Base-by-base conservation (phyloP, 2,888 invertebrate genomes). In the Lepidonotus clava region DNA sequence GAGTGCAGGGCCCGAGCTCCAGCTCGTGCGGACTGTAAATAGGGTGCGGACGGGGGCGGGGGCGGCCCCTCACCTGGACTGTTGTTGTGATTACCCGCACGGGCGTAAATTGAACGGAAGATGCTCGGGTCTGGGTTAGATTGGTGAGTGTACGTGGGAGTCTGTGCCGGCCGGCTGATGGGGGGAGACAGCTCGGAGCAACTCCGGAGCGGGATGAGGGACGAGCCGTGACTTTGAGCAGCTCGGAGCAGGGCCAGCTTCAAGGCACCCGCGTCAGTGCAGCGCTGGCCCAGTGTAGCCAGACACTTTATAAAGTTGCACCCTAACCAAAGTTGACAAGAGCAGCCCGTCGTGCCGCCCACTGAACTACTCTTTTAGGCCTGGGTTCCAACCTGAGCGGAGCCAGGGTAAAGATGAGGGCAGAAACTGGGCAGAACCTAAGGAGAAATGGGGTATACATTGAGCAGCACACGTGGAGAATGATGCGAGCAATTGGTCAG, bases 41-140 rank as follows among this genome's bases (percentile, higher is more conserved):
- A 2, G 28, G 61, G 4, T 11, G 56, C 5, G 61, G 28, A 61
- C 2, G 61, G 61, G 61, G 24, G 24, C 11, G 56, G n/a, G n/a
- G 14, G 24, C 11, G 61, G 24, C n/a, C 61, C 11, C 1, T 24
- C 61, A 61, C 61, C 61, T 61, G 61, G 24, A n/a, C 28, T 61
- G 61, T 61, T 61, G 61, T 61, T 61, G 61, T 61, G 61, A 61
- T 61, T 61, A 61, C n/a, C 11, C 46, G 28, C 28, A 61, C 61
- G 61, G 61, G 61, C 24, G 61, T 32, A 61, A 61, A 61, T 61
- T 61, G 61, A 61, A 61, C 24, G n/a, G 5, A 61, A 61, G 61
- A n/a, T n/a, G 61, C 2, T 11, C 24, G 61, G 61, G 53, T 18
- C 5, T 56, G n/a, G 5, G 14, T 8, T n/a, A 56, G 56, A 14